Percentiles rank a stretch among this genome's conserved stretches.
phyloP scores from a whole-genome alignment of 2,113 vertebrate species.

The Rana temporaria region DNA sequence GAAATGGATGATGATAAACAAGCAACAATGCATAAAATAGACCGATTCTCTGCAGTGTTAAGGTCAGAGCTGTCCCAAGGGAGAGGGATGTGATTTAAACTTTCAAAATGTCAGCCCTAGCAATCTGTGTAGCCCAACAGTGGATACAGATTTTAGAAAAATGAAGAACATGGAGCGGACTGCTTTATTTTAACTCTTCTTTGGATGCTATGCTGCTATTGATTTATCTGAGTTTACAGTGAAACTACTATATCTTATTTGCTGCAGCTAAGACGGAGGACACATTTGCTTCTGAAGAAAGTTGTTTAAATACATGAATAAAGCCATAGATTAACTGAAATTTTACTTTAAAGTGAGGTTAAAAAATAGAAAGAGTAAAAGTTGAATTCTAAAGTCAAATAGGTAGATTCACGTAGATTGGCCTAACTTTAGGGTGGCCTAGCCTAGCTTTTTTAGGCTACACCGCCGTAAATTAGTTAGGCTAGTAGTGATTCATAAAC shows the following conservation, averaged over 20 bases:
- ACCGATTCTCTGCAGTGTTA: conserved; percentile 34
- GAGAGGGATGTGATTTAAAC: conserved; percentile 33
- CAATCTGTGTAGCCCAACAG: conserved; percentile 9
- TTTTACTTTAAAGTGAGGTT: too few relatives aligned
- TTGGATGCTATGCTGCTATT: background rate
- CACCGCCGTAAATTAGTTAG: too few relatives aligned
- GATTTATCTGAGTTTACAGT: background rate
- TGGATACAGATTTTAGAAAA: conserved; percentile 25
- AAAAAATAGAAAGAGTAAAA: too few relatives aligned
- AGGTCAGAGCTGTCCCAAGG: conserved; percentile 36
- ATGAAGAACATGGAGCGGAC: background rate
- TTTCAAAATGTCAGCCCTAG: conserved; percentile 37
- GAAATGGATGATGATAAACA: conserved; percentile 20
- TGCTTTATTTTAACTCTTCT: conserved; percentile 13
- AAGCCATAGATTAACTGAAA: too few relatives aligned
- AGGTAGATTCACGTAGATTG: too few relatives aligned
- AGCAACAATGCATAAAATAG: conserved; percentile 44
- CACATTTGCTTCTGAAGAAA: background rate
- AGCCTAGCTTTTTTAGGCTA: too few relatives aligned
- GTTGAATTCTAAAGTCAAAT: too few relatives aligned
- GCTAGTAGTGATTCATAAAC: too few relatives aligned
- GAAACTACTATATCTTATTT: background rate
- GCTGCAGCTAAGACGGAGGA: background rate
- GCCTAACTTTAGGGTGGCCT: too few relatives aligned
- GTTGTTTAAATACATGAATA: too few relatives aligned